phyloP scores from a whole-genome alignment of 2,888 invertebrate genomes.

The Diarsia mendica region DNA sequence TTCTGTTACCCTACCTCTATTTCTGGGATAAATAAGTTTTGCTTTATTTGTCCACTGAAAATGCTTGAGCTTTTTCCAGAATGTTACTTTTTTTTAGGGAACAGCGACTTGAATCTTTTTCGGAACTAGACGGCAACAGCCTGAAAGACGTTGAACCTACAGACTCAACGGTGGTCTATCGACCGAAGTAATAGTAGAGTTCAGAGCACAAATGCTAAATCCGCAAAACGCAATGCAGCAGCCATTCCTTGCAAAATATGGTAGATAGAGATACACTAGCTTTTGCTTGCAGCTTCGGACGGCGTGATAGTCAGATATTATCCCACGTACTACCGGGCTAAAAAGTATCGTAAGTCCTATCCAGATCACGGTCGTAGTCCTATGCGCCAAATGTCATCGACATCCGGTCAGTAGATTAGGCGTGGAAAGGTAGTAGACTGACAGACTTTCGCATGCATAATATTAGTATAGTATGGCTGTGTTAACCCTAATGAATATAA shows the following conservation, averaged over 20 bases:
- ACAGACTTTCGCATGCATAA: neutral
- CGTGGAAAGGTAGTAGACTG: neutral
- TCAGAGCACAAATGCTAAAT: neutral
- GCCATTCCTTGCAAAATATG: neutral
- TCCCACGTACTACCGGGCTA: neutral
- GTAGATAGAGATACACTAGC: too few relatives aligned
- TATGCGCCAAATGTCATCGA: neutral
- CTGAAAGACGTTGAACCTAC: constrained; percentile 13
- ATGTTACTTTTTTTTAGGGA: neutral
- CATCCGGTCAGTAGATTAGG: neutral
- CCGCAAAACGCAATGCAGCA: constrained; percentile 14
- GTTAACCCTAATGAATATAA: constrained; percentile 57
- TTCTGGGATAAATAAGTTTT: too few relatives aligned
- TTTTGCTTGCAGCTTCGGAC: neutral
- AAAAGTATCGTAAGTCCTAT: neutral
- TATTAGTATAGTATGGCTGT: neutral
- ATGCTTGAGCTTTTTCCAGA: neutral
- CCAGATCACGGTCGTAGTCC: neutral
- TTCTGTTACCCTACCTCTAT: neutral
- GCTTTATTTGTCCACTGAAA: neutral
- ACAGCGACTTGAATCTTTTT: neutral
- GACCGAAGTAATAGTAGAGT: neutral
- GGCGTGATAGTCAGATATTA: neutral
- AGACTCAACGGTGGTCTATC: neutral
- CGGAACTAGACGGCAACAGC: neutral